Evolutionary conservation across 1,140 invertebrate species (phyloP).

Genomic region (Yoshiicerus persimilis): DNA sequence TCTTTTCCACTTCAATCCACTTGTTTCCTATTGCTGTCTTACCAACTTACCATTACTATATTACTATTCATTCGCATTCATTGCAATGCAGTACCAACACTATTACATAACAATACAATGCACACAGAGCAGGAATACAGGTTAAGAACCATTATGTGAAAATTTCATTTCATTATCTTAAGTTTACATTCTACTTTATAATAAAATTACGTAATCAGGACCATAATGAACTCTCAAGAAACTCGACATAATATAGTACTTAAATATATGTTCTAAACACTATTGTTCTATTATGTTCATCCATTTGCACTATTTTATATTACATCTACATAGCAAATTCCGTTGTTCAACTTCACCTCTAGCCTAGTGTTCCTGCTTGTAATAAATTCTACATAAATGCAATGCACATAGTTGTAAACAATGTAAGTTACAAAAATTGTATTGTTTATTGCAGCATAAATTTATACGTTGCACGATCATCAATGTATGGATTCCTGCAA

Average conservation of each 20-base stretch:
- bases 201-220: background rate
- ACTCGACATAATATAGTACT: background rate
- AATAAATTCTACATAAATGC: background rate
- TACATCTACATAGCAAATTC: background rate
- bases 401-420: background rate
- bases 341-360: slow-evolving; percentile 18
- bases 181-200: background rate
- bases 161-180: background rate
- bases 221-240: background rate
- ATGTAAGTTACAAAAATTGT: background rate
- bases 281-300: background rate
- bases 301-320: background rate
- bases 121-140: background rate
- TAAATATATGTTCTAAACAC: background rate
- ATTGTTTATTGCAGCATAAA: background rate
- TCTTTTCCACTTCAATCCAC: slow-evolving; percentile 1
- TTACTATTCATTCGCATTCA: background rate
- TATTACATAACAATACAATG: background rate
- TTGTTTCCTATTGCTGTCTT: background rate
- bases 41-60: background rate
- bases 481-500: background rate
- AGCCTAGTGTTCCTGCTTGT: background rate
- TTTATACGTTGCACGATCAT: background rate
- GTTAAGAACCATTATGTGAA: background rate
- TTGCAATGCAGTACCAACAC: background rate